Evolutionary conservation across 2,888 invertebrate genomes (phyloP), one percentile per base, ranked within the genome.

Genomic region (Griposia aprilina): DNA sequence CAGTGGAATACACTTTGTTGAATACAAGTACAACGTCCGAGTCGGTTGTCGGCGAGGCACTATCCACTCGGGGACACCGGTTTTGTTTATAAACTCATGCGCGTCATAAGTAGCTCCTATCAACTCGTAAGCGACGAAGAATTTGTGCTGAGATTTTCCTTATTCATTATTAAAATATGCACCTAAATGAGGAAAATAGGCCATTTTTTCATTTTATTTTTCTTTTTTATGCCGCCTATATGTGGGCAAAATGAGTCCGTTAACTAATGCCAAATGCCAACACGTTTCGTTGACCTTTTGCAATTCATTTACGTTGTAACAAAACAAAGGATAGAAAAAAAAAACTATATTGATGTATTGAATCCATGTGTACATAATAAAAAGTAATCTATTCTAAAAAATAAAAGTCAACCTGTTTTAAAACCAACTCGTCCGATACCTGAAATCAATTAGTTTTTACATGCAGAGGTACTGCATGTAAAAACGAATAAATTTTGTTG

Each of bases 11-110:
- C 20, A 74, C 60, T 77, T 76, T 26, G 65, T 72, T 69, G 52
- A 72, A 57, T 80, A 84, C 36, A 55, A 74, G 57, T 74, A 77
- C 80, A 81, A 82, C 84, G 80, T 70, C 82, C 80, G 41, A 73
- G 81, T 76, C 82, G 84, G 60, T 65, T 30, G 86, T 63, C 81
- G 69, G 70, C 73, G 59, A 72, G 81, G 72, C 60, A 91, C 90
- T 92, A 91, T 76, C 88, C 81, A 84, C 67, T 77, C 71, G 45
- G 70, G 59, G 76, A 74, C 80, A 75, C 84, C 67, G 86, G 74
- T 84, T 90, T 86, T 88, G 88, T 90, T 90, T 93, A 90, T 93
- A 92, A 91, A 88, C 90, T 84, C 86, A 23, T 52, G 86, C 85
- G 90, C 89, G 89, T 84, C 87, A 85, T 82, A 72, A 68, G 67